Percentiles rank a stretch among this genome's conserved stretches.
Evolutionary conservation across 1,140 invertebrate species (phyloP).

Genomic region (Cataglyphis hispanica): DNA sequence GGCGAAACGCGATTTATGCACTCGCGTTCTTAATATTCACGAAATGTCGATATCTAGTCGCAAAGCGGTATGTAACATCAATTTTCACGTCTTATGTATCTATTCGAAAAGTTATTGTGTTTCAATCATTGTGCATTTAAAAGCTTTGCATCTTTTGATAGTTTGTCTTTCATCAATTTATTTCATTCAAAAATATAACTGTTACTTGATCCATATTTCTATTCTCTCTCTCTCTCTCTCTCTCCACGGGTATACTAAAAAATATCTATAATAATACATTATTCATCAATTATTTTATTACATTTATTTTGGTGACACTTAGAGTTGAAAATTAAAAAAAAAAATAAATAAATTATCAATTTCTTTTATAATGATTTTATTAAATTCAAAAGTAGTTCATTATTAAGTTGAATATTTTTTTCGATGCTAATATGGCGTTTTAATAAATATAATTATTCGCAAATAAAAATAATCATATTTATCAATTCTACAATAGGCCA

Average conservation of each 20-base stretch:
- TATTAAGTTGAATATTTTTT: background rate
- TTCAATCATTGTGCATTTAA: background rate
- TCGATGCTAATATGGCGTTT: background rate
- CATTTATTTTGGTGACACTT: too few species aligned
- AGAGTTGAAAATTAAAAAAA: too few species aligned
- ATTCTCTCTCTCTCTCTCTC: too few species aligned
- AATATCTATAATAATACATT: too few species aligned
- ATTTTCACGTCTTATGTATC: background rate
- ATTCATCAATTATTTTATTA: too few species aligned
- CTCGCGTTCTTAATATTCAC: background rate
- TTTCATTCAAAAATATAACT: background rate
- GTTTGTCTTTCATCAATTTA: background rate
- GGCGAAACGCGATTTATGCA: conserved; percentile 18
- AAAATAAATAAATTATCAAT: too few species aligned
- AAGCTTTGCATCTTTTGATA: too few species aligned
- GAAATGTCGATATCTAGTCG: conserved; percentile 1
- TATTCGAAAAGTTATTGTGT: background rate
- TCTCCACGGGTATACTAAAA: too few species aligned
- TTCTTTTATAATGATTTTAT: too few species aligned
- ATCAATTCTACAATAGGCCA: too few species aligned
- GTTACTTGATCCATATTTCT: too few species aligned
- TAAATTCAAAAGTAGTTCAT: too few species aligned
- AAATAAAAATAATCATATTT: background rate
- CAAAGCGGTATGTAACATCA: background rate
- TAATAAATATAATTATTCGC: background rate